A percentile compares a stretch with the other conserved stretches of the same genome.
Conservation (phyloP, 2,888 invertebrate genomes). For the Steinernema scapterisci region DNA sequence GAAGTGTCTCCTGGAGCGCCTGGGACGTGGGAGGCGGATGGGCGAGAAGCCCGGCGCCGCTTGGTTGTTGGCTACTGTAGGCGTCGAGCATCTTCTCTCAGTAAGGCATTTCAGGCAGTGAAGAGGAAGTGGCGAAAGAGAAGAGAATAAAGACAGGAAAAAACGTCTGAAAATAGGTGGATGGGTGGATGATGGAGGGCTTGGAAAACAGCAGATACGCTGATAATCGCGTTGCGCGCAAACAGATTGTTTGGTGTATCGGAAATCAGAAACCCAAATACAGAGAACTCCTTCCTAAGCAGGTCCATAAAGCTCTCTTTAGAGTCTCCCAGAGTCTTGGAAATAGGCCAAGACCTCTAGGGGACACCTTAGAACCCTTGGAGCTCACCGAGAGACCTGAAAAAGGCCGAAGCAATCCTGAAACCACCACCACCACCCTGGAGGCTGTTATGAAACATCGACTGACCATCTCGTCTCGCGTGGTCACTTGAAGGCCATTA, state of each 20-base stretch:
- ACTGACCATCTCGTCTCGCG: constrained; percentile 17
- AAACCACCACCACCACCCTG: not conserved
- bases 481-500: constrained; percentile 19
- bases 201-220: not conserved
- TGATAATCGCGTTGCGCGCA: constrained; percentile 30
- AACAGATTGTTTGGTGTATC: constrained; percentile 27
- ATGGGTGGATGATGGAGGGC: constrained; percentile 29
- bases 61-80: constrained; percentile 17
- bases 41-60: constrained; percentile 2
- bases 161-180: constrained; percentile 33
- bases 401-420: too few relatives aligned
- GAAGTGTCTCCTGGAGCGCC: not conserved
- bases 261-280: constrained; percentile 27
- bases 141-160: not conserved
- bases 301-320: too few relatives aligned
- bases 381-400: too few relatives aligned
- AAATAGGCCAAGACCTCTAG: too few relatives aligned
- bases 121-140: not conserved
- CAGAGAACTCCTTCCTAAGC: too few relatives aligned
- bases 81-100: constrained; percentile 3
- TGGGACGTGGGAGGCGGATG: not conserved
- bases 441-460: constrained; percentile 13
- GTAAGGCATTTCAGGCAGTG: constrained; percentile 31
- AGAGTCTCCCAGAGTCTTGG: too few relatives aligned
- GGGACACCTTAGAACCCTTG: too few relatives aligned